These are phyloP conservation scores for Neogale vison DNA, from an alignment of 2,113 vertebrate species.

Conservation along the genomic window DNA sequence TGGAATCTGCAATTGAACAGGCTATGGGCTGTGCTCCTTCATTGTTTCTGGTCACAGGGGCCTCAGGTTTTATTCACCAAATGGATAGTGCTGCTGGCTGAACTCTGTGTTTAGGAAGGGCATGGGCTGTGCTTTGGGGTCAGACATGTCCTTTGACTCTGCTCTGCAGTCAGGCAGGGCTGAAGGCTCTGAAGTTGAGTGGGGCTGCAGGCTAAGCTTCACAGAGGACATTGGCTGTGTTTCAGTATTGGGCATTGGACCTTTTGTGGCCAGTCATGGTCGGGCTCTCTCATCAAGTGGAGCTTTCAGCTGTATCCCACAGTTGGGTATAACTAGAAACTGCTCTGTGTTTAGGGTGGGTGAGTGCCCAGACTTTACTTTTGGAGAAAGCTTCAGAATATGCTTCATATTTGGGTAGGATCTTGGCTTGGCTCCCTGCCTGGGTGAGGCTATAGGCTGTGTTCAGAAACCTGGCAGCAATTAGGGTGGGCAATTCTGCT, in stretches of 20 bases:
- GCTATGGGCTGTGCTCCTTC: not conserved
- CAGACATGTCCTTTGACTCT: not conserved
- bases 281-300: not conserved
- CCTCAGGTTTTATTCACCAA: not conserved
- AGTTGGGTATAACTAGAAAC: not conserved
- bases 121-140: not conserved
- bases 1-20: not conserved
- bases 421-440: not conserved
- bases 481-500: not conserved
- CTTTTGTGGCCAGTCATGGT: not conserved
- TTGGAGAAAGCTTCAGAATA: not conserved
- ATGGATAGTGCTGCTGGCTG: not conserved
- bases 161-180: not conserved
- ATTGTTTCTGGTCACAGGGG: not conserved
- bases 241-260: not conserved
- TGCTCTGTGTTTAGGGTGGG: not conserved
- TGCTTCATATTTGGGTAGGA: not conserved
- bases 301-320: not conserved
- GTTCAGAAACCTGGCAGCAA: not conserved
- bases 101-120: not conserved
- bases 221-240: not conserved
- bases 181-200: not conserved
- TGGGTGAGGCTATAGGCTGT: not conserved
- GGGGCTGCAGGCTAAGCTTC: not conserved
- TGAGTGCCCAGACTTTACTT: not conserved